These are phyloP conservation scores for Intellagama lesueurii DNA, from an alignment of 2,797 vertebrate species.

Conservation along the genomic window DNA sequence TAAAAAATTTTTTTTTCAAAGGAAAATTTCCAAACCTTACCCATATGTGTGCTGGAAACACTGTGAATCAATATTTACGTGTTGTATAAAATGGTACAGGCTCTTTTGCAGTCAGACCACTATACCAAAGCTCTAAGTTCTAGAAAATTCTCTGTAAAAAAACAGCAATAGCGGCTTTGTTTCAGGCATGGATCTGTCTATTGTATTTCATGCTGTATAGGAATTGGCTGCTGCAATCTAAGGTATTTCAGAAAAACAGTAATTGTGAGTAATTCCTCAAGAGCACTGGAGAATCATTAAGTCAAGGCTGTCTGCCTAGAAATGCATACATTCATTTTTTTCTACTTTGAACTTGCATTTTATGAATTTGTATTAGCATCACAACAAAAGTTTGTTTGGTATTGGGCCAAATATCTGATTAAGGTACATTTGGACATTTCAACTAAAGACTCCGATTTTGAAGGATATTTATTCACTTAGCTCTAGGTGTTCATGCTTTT, in stretches of 20 bases:
- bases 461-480: neutral
- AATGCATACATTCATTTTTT: neutral
- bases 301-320: neutral
- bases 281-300: neutral
- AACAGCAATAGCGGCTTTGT: neutral
- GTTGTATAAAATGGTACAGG: neutral
- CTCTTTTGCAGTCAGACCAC: neutral
- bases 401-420: neutral
- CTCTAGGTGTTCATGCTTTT: neutral
- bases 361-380: neutral
- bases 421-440: neutral
- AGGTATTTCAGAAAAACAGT: neutral
- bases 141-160: neutral
- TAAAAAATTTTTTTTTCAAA: too few relatives aligned
- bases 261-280: conserved; percentile 1
- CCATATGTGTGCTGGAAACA: neutral
- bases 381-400: neutral
- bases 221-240: neutral
- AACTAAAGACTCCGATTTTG: neutral
- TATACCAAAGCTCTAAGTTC: neutral
- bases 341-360: neutral
- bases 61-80: neutral
- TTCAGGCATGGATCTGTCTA: neutral
- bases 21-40: too few relatives aligned
- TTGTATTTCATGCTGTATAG: neutral